phyloP scores from a whole-genome alignment of 2,888 invertebrate genomes.

The Allacma fusca region DNA sequence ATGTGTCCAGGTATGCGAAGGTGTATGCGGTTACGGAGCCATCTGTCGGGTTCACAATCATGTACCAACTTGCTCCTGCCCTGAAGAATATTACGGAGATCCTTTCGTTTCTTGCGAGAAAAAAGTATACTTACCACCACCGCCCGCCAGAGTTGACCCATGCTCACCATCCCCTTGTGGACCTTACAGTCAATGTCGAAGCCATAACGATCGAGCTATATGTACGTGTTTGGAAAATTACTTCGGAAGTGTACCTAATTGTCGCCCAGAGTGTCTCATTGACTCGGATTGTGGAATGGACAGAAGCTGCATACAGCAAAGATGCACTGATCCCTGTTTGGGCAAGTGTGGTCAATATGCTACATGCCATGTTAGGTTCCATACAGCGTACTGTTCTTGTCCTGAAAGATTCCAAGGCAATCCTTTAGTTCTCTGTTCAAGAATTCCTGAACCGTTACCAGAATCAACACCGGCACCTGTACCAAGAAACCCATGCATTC shows the following conservation, averaged over 20 bases:
- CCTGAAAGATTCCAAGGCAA: slow-evolving; percentile 65
- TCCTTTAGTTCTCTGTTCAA: slow-evolving; percentile 69
- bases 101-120: slow-evolving; percentile 71
- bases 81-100: slow-evolving; percentile 72
- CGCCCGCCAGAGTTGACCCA: slow-evolving; percentile 64
- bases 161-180: slow-evolving; percentile 67
- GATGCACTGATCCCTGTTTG: slow-evolving; percentile 77
- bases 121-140: slow-evolving; percentile 56
- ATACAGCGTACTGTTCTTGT: slow-evolving; percentile 73
- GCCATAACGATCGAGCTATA: slow-evolving; percentile 69
- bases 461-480: slow-evolving; percentile 32
- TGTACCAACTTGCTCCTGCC: slow-evolving; percentile 69
- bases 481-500: slow-evolving; percentile 68
- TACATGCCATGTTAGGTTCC: slow-evolving; percentile 71
- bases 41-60: slow-evolving; percentile 63
- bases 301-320: slow-evolving; percentile 70
- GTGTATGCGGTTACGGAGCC: slow-evolving; percentile 62
- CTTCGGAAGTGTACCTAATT: slow-evolving; percentile 75
- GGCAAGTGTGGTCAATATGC: slow-evolving; percentile 78
- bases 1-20: slow-evolving; percentile 62
- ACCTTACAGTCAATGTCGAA: slow-evolving; percentile 76
- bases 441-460: slow-evolving; percentile 27
- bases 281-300: slow-evolving; percentile 69
- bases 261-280: slow-evolving; percentile 70
- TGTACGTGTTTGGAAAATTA: slow-evolving; percentile 79